Evolutionary conservation across 1,140 invertebrate genomes (phyloP), one percentile per base, ranked within the genome.

Genomic region (Drosophila tani): DNA sequence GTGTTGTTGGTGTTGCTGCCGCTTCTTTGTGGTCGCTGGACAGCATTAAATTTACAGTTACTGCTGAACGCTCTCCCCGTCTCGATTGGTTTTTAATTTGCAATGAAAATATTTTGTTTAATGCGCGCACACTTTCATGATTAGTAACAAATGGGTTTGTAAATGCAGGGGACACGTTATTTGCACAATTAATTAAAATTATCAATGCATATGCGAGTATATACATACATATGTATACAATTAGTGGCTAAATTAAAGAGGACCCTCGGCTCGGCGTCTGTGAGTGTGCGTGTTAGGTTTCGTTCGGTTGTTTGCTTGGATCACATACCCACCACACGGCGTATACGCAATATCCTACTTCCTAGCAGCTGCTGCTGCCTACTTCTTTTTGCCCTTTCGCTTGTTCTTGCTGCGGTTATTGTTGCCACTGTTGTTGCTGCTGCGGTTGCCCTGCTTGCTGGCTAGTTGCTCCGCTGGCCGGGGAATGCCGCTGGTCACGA

Each of bases 71-170:
- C 47, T 77, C 46, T 58, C 59, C 14, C 21, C 32, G 27, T 35
- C 51, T 60, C 32, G 46, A 41, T 60, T 65, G 55, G 19, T 51
- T 65, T 60, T 53, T 67, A 58, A 68, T 82, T 79, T 79, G 59
- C 49, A 66, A 66, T 65, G 59, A 73, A 62, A 79, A 73, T 60
- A 58, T 56, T 79, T 57, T 49, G 38, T 55, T 77, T 74, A 68
- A 56, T 66, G 56, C 55, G 24, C 24, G n/a, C 17, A 17, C 57
- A 64, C 50, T 69, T 45, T 68, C 3, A 57, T 73, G 79, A 91
- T 91, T 91, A 91, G 87, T 91, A 79, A 91, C 87, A 91, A 91
- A 91, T 91, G 87, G 77, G 69, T 71, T 79, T 62, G 40, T 82
- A 82, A 91, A 88, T 91, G 87, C 81, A 74, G 58, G 68, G 45